Base-by-base conservation (phyloP, 2,888 invertebrate species). In the Polymixis flavicincta region DNA sequence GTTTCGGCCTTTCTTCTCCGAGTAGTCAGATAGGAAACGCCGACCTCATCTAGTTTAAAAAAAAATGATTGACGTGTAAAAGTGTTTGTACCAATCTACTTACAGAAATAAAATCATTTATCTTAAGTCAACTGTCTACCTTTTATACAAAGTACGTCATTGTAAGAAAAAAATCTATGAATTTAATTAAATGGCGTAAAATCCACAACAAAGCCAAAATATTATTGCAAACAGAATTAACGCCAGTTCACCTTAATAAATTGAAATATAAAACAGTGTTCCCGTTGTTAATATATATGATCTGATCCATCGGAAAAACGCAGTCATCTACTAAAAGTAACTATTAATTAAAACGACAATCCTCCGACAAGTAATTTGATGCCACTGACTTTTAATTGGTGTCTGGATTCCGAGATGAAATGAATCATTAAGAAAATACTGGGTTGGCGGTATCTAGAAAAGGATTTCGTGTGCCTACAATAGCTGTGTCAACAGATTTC, bases 361-460 rank as follows among this genome's bases (percentile, higher is more conserved):
- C 54, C 57, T 55, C 32, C 60, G 60, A 55, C 64, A n/a, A 55
- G 70, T 82, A 85, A 83, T 71, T 74, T 71, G 65, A 83, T 37
- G 32, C 66, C 11, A 17, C 54, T 54, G 48, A n/a, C 28, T 61
- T 71, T 71, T 82, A 85, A 83, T 85, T 85, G 83, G 68, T 61
- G 65, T 45, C 67, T 71, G 28, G 8, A n/a, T 76, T 69, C 45
- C 45, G 13, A 72, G 69, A 60, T 65, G 28, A 70, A 82, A 64
- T 55, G 28, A 69, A 48, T 82, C 57, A 19, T 76, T 82, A 60
- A 32, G 37, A 32, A 82, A 74, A 75, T 63, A 55, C 48, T 71
- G 2, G 28, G 13, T 28, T 64, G 17, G 25, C 48, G 14, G 11
- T 50, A 45, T 52, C 42, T 76, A 55, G 28, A 6, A 52, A 28